Percentiles rank a stretch among this genome's conserved stretches.
phyloP scores from a whole-genome alignment of 2,888 invertebrate species.

The Dorcus parallelipipedus region DNA sequence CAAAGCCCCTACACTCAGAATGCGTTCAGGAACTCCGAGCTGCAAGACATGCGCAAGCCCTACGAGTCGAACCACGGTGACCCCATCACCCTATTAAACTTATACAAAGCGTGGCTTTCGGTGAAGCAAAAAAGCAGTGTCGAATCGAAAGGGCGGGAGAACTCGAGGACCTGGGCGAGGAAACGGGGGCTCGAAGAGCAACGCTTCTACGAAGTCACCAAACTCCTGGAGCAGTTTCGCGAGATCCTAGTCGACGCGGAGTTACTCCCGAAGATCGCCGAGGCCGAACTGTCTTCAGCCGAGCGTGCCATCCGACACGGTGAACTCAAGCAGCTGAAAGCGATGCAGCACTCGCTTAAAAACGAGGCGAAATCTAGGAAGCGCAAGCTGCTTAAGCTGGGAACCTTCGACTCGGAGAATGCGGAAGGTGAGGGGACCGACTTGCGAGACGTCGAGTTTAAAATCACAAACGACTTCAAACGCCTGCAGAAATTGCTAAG shows the following conservation, averaged over 20 bases:
- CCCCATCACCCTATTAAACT: constrained; percentile 83
- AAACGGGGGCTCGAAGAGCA: constrained; percentile 93
- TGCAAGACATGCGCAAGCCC: constrained; percentile 71
- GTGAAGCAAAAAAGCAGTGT: constrained; percentile 60
- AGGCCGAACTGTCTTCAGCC: constrained; percentile 56
- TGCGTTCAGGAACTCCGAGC: constrained; percentile 81
- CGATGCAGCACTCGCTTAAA: constrained; percentile 53
- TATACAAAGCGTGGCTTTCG: constrained; percentile 85
- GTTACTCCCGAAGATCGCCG: constrained; percentile 35
- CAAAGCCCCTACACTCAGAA: constrained; percentile 90
- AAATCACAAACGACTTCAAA: constrained; percentile 61
- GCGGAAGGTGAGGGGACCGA: constrained; percentile 55
- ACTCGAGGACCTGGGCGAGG: constrained; percentile 79
- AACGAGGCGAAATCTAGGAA: constrained; percentile 64
- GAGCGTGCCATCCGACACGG: constrained; percentile 83
- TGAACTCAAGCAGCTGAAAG: constrained; percentile 81
- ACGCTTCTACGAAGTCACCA: constrained; percentile 93
- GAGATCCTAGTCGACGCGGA: constrained; percentile 66
- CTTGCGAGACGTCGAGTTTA: constrained; percentile 55
- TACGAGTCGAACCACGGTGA: constrained; percentile 95
- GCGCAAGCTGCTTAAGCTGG: constrained; percentile 70
- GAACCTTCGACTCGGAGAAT: constrained; percentile 55
- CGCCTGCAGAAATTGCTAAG: constrained; percentile 56
- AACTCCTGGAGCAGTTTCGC: constrained; percentile 85
- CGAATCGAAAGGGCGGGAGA: constrained; percentile 28